These are phyloP conservation scores for Oenanthe melanoleuca DNA, from an alignment of 2,113 vertebrate species.

Conservation along the genomic window DNA sequence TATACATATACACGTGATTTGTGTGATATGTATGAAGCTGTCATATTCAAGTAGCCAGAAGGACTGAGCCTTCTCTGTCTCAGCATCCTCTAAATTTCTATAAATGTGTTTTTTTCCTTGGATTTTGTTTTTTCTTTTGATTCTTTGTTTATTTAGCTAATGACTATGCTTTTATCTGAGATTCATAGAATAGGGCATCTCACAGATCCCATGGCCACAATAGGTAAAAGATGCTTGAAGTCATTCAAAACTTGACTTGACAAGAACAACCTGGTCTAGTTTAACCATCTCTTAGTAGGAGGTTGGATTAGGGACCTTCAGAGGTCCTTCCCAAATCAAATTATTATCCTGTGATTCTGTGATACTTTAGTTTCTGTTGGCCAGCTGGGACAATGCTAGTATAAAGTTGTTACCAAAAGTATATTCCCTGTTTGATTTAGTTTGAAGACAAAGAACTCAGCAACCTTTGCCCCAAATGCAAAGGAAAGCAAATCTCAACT, in stretches of 20 bases:
- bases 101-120: neutral
- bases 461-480: neutral
- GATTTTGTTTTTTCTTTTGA: fast-evolving
- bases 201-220: fast-evolving
- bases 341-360: neutral
- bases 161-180: neutral
- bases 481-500: neutral
- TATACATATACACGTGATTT: neutral
- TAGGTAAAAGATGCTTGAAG: neutral
- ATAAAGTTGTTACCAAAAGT: neutral
- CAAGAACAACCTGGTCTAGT: neutral
- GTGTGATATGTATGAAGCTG: neutral
- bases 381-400: neutral
- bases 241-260: neutral
- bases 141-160: neutral
- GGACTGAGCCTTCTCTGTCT: neutral
- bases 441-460: neutral
- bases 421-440: neutral
- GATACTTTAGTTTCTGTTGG: neutral
- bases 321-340: neutral
- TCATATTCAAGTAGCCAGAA: neutral
- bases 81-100: neutral
- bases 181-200: neutral
- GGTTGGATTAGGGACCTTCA: neutral
- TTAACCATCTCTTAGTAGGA: neutral